Conservation (phyloP, 2,797 vertebrate species). For the Sebastes flavidus region DNA sequence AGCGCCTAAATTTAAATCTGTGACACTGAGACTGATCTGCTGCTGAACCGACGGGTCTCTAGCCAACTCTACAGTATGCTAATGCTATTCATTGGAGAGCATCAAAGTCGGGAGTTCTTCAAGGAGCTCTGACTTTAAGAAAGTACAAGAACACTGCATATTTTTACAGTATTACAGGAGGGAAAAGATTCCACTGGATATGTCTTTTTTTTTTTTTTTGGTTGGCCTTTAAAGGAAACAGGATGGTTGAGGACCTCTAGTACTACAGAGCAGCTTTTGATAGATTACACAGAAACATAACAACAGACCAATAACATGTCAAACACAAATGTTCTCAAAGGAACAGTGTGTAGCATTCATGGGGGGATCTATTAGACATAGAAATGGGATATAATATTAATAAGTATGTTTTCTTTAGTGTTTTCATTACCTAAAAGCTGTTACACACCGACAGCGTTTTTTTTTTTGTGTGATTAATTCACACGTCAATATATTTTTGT, state of each 20-base stretch:
- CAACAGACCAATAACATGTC: conserved; percentile 4
- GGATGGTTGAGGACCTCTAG: background rate
- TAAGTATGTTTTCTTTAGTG: too few relatives aligned
- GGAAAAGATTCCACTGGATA: background rate
- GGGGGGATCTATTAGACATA: too few relatives aligned
- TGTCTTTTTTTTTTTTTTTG: background rate
- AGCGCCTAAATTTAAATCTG: conserved; percentile 65
- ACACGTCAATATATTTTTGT: too few relatives aligned
- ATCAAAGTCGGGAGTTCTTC: conserved; percentile 55
- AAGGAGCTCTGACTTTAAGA: conserved; percentile 47
- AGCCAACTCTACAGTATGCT: conserved; percentile 60
- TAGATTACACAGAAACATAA: conserved; percentile 38
- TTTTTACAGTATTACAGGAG: conserved; percentile 26
- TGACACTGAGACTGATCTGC: conserved; percentile 66
- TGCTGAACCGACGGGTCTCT: conserved; percentile 36
- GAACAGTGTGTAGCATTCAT: too few relatives aligned
- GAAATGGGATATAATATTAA: too few relatives aligned
- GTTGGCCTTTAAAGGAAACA: conserved; percentile 2
- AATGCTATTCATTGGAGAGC: conserved; percentile 63
- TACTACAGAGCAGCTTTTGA: background rate
- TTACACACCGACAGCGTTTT: too few relatives aligned
- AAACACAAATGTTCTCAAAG: conserved; percentile 5
- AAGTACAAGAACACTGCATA: conserved; percentile 32
- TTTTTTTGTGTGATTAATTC: too few relatives aligned
- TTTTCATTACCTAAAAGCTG: too few relatives aligned